A percentile compares a stretch with the other conserved stretches of the same genome.
phyloP scores from a whole-genome alignment of 2,888 invertebrate species.

The Nephrotoma appendiculata region DNA sequence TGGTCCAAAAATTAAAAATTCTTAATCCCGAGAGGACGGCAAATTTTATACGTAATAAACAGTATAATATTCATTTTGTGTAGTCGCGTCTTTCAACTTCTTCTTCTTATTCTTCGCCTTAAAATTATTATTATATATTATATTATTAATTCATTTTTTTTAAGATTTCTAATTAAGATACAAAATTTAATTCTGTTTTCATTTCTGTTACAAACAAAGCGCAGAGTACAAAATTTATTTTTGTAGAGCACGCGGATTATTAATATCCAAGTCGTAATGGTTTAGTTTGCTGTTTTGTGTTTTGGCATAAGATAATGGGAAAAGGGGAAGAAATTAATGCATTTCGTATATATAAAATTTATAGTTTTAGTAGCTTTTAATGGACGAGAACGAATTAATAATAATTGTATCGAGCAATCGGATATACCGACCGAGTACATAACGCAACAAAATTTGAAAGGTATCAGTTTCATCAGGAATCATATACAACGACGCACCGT shows the following conservation, averaged over 20 bases:
- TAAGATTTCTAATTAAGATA: not conserved
- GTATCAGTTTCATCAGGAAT: not conserved
- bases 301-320: not conserved
- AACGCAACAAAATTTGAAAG: not conserved
- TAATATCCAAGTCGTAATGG: not conserved
- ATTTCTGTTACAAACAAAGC: not conserved
- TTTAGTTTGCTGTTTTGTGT: not conserved
- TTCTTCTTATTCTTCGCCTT: not conserved
- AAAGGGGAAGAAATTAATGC: not conserved
- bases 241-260: not conserved
- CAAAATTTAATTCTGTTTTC: not conserved
- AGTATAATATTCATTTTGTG: not conserved
- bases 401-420: not conserved
- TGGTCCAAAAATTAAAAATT: not conserved
- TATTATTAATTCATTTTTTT: not conserved
- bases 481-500: not conserved
- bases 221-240: not conserved
- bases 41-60: not conserved
- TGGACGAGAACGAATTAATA: not conserved
- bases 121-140: not conserved
- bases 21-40: not conserved
- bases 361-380: not conserved
- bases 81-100: not conserved
- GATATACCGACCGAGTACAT: not conserved
- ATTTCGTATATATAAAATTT: not conserved